These are phyloP conservation scores for Hirtodrosophila histrioides DNA, from an alignment of 2,888 invertebrate genomes.

Conservation along the genomic window DNA sequence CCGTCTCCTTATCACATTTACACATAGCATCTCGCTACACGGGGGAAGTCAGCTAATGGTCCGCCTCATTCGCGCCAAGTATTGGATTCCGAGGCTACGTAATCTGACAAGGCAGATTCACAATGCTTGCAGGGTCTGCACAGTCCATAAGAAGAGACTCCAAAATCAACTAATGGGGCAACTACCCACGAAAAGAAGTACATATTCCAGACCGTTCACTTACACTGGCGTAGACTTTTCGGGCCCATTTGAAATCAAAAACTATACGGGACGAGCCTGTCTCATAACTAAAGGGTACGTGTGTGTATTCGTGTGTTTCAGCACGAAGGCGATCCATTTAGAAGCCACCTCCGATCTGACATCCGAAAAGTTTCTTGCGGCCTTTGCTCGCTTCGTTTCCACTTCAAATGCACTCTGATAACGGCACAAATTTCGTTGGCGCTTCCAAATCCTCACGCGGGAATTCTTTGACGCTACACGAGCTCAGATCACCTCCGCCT, in stretches of 20 bases:
- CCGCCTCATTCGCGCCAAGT: neutral
- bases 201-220: neutral
- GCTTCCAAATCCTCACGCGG: neutral
- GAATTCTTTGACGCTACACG: no score
- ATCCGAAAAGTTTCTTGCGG: neutral
- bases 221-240: neutral
- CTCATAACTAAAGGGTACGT: slow-evolving; percentile 1
- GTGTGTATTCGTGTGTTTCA: slow-evolving; percentile 6
- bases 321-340: slow-evolving; percentile 1
- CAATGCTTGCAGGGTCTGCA: neutral
- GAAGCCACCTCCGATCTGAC: neutral
- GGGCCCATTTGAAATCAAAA: neutral
- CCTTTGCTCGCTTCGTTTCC: neutral
- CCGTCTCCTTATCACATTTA: no score
- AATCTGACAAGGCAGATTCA: neutral
- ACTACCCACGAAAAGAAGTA: neutral
- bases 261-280: neutral
- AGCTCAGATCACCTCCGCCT: no score
- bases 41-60: neutral
- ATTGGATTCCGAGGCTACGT: neutral
- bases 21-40: no score
- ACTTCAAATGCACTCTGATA: neutral
- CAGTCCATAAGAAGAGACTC: no score
- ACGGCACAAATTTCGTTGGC: slow-evolving; percentile 2
- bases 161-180: neutral